phyloP scores from a whole-genome alignment of 2,888 invertebrate genomes.

The Dolomedes plantarius region DNA sequence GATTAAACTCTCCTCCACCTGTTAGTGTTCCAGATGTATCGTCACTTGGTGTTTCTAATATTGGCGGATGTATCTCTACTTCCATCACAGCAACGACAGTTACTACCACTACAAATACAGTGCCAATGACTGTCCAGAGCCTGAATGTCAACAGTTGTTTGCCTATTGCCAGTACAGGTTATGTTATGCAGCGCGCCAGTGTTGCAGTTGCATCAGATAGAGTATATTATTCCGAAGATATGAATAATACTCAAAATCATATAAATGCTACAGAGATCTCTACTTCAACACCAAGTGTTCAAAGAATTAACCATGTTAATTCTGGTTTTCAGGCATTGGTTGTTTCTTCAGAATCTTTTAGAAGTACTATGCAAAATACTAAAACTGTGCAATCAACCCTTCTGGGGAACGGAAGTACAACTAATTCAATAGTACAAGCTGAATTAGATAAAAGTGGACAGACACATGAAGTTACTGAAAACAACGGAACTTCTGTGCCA shows the following conservation, averaged over 20 bases:
- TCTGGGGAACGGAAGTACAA: neutral
- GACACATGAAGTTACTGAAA: slow-evolving; percentile 30
- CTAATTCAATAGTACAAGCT: slow-evolving; percentile 31
- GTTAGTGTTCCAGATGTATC: slow-evolving; percentile 69
- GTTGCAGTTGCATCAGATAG: slow-evolving; percentile 22
- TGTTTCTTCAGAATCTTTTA: slow-evolving; percentile 43
- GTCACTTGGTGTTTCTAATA: slow-evolving; percentile 23
- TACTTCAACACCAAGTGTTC: slow-evolving; percentile 35
- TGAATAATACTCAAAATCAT: slow-evolving; percentile 38
- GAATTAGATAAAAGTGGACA: slow-evolving; percentile 15
- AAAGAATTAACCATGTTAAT: slow-evolving; percentile 45
- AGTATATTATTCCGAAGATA: slow-evolving; percentile 29
- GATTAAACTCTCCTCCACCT: slow-evolving; percentile 73
- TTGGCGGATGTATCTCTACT: slow-evolving; percentile 15
- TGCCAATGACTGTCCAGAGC: slow-evolving; percentile 73
- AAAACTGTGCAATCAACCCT: slow-evolving; percentile 40
- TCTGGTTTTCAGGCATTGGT: slow-evolving; percentile 54
- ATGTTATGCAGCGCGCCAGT: slow-evolving; percentile 51
- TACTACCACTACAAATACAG: slow-evolving; percentile 44
- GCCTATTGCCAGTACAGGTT: slow-evolving; percentile 46
- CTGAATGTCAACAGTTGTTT: slow-evolving; percentile 58
- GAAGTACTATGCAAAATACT: slow-evolving; percentile 25
- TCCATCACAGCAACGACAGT: slow-evolving; percentile 40
- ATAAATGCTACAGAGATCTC: slow-evolving; percentile 26
- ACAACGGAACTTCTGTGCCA: slow-evolving; percentile 43